Conservation (phyloP, 2,797 vertebrate species). For the Remorina albescens region DNA sequence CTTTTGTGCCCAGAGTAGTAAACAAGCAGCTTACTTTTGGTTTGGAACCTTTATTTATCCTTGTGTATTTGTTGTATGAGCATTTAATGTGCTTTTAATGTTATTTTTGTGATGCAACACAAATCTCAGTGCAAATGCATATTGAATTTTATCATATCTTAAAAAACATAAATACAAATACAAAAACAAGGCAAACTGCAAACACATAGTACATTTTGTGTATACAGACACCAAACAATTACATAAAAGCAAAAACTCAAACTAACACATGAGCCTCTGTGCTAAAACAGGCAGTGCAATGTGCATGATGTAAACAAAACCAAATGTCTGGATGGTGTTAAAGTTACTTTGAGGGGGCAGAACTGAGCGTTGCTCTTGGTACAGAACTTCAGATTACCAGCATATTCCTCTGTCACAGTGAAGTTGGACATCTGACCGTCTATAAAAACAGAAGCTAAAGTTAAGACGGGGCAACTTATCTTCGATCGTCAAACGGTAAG, state of each 20-base stretch:
- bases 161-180: not conserved
- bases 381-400: not conserved
- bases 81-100: too few species aligned
- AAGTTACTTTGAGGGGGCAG: not conserved
- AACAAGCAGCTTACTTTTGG: too few species aligned
- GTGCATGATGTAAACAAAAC: accelerated
- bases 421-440: not conserved
- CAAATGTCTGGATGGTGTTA: not conserved
- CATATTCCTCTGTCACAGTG: not conserved
- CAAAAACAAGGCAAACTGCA: not conserved
- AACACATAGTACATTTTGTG: not conserved
- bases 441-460: constrained; percentile 12
- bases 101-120: too few species aligned
- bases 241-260: not conserved
- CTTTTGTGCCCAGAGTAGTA: too few species aligned
- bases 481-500: not conserved
- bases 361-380: not conserved
- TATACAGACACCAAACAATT: not conserved
- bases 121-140: too few species aligned
- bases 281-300: not conserved
- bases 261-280: not conserved
- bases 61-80: too few species aligned
- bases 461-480: not conserved
- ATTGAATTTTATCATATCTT: too few species aligned
- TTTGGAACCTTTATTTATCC: too few species aligned